phyloP scores from a whole-genome alignment of 2,113 vertebrate species.

The Bostrychus sinensis region DNA sequence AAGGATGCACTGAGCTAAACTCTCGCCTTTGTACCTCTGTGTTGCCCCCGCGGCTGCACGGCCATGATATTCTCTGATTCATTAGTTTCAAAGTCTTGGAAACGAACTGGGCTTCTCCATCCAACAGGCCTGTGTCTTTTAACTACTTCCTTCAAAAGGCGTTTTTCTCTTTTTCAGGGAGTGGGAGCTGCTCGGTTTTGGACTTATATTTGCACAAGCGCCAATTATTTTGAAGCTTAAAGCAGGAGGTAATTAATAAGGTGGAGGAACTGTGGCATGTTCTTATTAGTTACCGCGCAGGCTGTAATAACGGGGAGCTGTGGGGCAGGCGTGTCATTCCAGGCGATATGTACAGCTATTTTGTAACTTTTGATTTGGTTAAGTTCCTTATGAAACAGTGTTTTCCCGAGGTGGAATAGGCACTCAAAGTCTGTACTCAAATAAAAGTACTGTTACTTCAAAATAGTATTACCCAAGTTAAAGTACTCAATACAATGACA shows the following conservation, averaged over 20 bases:
- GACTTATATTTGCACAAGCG: constrained; percentile 65
- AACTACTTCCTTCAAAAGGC: constrained; percentile 65
- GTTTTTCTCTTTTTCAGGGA: constrained; percentile 34
- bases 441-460: no score
- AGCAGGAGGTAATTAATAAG: constrained; percentile 71
- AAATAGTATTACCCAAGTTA: no score
- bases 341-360: no score
- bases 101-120: constrained; percentile 49
- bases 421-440: no score
- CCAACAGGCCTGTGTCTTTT: constrained; percentile 52
- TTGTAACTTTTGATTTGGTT: no score
- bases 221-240: constrained; percentile 78
- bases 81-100: constrained; percentile 68
- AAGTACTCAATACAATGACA: no score
- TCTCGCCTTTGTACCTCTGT: constrained; percentile 50
- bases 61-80: constrained; percentile 65
- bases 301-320: constrained; percentile 36
- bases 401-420: no score
- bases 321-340: constrained; percentile 26
- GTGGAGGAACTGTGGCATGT: constrained; percentile 41
- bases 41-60: constrained; percentile 50
- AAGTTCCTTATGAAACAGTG: no score
- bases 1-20: constrained; percentile 44
- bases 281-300: constrained; percentile 64
- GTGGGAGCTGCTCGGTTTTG: constrained; percentile 52